Conservation (phyloP, 2,113 vertebrate species). For the Pheucticus melanocephalus region DNA sequence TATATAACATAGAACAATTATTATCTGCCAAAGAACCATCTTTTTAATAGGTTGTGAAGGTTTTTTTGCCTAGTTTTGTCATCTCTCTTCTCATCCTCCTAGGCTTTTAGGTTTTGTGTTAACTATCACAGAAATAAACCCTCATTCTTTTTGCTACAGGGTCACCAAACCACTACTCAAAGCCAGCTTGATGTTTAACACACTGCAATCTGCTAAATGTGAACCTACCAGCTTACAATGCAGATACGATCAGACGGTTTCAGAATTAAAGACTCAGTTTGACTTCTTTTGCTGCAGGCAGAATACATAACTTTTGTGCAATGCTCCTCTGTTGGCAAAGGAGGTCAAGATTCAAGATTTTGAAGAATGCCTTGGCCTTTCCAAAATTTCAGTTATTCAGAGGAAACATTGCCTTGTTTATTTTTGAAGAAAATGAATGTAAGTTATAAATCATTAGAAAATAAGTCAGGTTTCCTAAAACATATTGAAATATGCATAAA, state of each 20-base stretch:
- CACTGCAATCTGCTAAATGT: neutral
- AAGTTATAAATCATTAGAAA: neutral
- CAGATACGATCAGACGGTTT: constrained; percentile 13
- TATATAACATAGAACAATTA: neutral
- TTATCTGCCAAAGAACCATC: neutral
- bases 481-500: neutral
- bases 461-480: neutral
- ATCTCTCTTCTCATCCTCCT: neutral
- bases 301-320: constrained; percentile 4
- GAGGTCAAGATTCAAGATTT: neutral
- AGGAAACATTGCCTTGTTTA: neutral
- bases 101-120: neutral
- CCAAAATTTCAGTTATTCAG: constrained; percentile 5
- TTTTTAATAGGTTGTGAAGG: neutral
- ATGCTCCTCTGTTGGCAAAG: constrained; percentile 21
- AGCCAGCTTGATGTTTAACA: neutral
- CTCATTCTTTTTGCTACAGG: neutral
- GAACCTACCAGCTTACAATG: neutral
- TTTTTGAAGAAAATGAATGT: neutral
- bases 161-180: neutral
- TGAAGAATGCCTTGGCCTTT: constrained; percentile 18
- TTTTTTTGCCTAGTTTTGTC: neutral
- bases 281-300: constrained; percentile 49
- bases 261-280: constrained; percentile 31
- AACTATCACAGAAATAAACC: neutral